Evolutionary conservation across 2,113 vertebrate species (phyloP).

Genomic region (Ascaphus truei): DNA sequence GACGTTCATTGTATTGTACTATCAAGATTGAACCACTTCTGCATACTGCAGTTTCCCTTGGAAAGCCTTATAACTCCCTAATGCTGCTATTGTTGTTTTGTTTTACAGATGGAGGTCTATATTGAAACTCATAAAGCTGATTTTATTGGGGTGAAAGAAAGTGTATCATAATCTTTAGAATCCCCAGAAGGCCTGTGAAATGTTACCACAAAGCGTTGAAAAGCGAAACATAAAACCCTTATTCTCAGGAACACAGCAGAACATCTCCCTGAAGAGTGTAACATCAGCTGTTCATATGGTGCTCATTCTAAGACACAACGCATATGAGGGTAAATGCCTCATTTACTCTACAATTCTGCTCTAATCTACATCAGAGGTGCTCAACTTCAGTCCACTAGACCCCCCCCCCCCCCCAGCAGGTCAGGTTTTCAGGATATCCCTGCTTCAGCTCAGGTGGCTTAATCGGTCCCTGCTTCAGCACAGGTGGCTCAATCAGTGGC

Average conservation of each 20-base stretch:
- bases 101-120: constrained; percentile 14
- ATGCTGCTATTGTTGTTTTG: neutral
- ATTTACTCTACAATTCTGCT: neutral
- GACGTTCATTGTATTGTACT: no score
- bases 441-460: no score
- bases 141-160: constrained; percentile 30
- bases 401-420: no score
- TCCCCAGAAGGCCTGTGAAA: constrained; percentile 12
- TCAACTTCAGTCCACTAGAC: no score
- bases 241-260: constrained; percentile 1
- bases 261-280: neutral
- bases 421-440: no score
- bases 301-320: neutral
- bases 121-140: constrained; percentile 17
- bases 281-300: neutral
- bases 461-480: no score
- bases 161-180: constrained; percentile 28
- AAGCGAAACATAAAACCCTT: neutral
- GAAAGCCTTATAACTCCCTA: no score
- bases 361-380: no score
- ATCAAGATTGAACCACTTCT: no score
- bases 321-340: neutral
- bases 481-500: no score
- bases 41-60: no score
- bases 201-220: constrained; percentile 21